Evolutionary conservation across 1,140 invertebrate genomes (phyloP).

Genomic region (Drosophila suzukii): DNA sequence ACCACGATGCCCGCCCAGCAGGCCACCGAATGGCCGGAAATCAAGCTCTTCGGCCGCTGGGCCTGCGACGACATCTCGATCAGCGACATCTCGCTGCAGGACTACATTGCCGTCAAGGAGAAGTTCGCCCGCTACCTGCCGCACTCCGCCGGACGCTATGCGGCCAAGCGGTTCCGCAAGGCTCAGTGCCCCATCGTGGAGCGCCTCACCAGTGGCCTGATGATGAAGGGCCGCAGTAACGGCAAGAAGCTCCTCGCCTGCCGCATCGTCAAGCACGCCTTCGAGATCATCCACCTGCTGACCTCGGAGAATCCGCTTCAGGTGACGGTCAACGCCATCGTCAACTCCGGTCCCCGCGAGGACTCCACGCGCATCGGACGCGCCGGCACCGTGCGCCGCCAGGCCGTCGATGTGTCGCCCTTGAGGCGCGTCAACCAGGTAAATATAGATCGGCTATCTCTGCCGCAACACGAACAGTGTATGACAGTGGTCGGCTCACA

Average conservation of each 20-base stretch:
- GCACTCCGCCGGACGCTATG: conserved; percentile 98
- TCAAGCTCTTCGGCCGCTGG: conserved; percentile 99
- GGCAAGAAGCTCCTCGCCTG: conserved; percentile 99
- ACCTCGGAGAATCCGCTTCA: conserved; percentile 96
- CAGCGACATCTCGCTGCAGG: conserved; percentile 97
- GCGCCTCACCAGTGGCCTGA: conserved; percentile 97
- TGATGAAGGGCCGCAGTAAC: conserved; percentile 99
- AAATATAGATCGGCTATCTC: conserved; percentile 4
- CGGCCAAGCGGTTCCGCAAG: conserved; percentile 99
- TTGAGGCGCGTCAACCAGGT: conserved; percentile 98
- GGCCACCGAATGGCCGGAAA: conserved; percentile 93
- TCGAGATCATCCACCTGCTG: conserved; percentile 99
- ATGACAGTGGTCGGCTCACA: no score
- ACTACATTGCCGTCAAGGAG: conserved; percentile 99
- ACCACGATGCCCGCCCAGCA: conserved; percentile 13
- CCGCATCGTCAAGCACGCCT: conserved; percentile 99
- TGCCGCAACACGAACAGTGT: no score
- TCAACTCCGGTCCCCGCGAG: conserved; percentile 98
- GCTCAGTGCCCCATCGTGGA: conserved; percentile 99
- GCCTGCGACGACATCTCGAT: conserved; percentile 99
- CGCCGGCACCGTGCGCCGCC: conserved; percentile 99
- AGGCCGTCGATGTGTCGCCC: conserved; percentile 99
- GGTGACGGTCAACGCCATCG: conserved; percentile 85
- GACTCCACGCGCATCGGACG: conserved; percentile 99
- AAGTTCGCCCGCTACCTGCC: conserved; percentile 99